Base-by-base conservation (phyloP, 2,113 vertebrate genomes). In the Bambusicola thoracicus region DNA sequence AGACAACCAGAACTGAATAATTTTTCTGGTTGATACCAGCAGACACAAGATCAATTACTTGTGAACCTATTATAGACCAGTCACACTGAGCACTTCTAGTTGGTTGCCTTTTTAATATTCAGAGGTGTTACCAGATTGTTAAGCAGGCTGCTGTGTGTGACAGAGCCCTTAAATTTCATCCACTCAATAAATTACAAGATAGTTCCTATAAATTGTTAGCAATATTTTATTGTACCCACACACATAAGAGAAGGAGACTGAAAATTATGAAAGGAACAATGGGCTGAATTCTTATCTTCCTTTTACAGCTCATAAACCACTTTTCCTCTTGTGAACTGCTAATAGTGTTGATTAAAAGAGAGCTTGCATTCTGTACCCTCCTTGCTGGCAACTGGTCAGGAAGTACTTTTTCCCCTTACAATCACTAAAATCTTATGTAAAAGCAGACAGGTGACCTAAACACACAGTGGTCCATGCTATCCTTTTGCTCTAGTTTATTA, bases 401-500 rank as follows among this genome's bases (percentile, higher is more conserved):
- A 24, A 38, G 9, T 6, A 73, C 3, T 58, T 40, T 73, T 73
- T 36, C 66, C 7, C 29, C 11, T 69, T 41, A 67, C 19, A 65
- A 77, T 8, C n/a, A 55, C 16, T 62, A 56, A 43, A 25, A 73
- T 66, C 44, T 69, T 58, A 25, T 6, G 3, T 12, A 62, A 82
- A 94, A 82, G 13, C 48, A 85, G 90, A 85, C n/a, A 66, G 67
- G 15, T 91, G 30, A 38, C 40, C 40, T 53, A 69, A 89, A 36
- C 13, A 36, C 11, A 51, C 20, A 32, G 34, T 18, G 32, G 32
- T 9, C 29, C 11, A 44, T 27, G 34, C 44, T 83, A 25, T 25
- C 13, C 41, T 82, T 83, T 46, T 80, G 18, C 18, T 66, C 32
- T 62, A 44, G n/a, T 72, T 75, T 61, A 73, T 72, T 34, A 63